These are phyloP conservation scores for Litocranius walleri DNA, from an alignment of 2,113 vertebrate genomes.

Conservation along the genomic window DNA sequence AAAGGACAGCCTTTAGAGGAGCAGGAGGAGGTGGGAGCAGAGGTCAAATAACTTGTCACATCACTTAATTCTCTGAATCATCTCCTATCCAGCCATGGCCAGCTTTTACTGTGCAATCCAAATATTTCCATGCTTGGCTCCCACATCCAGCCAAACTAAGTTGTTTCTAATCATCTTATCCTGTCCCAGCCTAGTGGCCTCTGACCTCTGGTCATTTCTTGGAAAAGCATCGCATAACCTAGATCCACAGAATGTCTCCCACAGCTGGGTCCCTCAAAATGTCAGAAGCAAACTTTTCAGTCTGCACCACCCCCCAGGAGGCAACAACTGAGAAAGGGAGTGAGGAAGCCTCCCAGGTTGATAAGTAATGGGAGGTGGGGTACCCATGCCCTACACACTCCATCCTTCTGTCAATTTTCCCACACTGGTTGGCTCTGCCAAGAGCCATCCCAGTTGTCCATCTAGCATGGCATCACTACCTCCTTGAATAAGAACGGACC, in stretches of 20 bases:
- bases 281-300: slow-evolving; percentile 22
- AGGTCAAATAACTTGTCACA: neutral
- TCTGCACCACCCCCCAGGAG: neutral
- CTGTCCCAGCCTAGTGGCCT: neutral
- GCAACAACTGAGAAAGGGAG: neutral
- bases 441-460: neutral
- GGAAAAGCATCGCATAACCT: neutral
- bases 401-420: neutral
- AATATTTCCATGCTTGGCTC: neutral
- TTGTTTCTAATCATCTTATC: neutral
- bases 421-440: neutral
- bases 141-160: neutral
- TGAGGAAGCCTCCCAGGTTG: neutral
- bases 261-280: neutral
- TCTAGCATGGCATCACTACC: neutral
- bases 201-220: slow-evolving; percentile 8
- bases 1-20: neutral
- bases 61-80: neutral
- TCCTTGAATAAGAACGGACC: neutral
- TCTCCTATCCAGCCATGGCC: neutral
- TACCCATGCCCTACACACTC: neutral
- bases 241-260: neutral
- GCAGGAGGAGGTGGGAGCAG: neutral
- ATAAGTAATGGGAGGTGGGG: neutral
- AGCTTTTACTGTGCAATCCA: neutral